Percentiles rank a stretch among this genome's conserved stretches.
Evolutionary conservation across 2,797 vertebrate species (phyloP).

Genomic region (Hafferia zeledoni): DNA sequence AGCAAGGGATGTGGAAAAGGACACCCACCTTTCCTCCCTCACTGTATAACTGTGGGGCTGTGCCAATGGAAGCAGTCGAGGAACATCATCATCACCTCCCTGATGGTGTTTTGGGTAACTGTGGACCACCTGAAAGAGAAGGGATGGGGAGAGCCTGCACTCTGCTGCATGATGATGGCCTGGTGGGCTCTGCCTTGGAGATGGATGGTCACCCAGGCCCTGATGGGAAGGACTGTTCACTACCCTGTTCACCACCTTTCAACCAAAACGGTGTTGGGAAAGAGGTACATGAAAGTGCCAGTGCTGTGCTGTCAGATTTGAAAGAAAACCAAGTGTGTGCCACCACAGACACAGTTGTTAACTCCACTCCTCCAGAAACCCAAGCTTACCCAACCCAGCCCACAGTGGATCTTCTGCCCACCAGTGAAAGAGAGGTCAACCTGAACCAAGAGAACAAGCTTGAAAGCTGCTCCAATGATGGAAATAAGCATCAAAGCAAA

Average conservation of each 20-base stretch:
- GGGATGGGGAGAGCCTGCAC: background rate
- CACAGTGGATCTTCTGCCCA: constrained; percentile 24
- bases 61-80: fast-evolving
- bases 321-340: constrained; percentile 19
- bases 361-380: constrained; percentile 35
- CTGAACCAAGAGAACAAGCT: background rate
- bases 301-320: constrained; percentile 47
- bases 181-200: background rate
- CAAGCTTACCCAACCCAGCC: constrained; percentile 57
- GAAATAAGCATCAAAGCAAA: background rate
- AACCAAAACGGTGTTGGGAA: background rate
- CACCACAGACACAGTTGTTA: background rate
- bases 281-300: background rate
- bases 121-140: background rate
- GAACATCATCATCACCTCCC: background rate
- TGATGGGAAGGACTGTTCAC: background rate
- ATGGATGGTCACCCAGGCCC: background rate
- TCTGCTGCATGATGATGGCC: background rate
- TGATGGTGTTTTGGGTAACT: background rate
- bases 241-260: background rate
- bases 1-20: background rate
- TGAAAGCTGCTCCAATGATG: background rate
- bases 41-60: fast-evolving
- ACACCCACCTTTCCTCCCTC: background rate
- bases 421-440: background rate